Percentiles rank a stretch among this genome's conserved stretches.
These are phyloP conservation scores for Nylanderia fulva DNA, from an alignment of 1,140 invertebrate species.

Conservation along the genomic window DNA sequence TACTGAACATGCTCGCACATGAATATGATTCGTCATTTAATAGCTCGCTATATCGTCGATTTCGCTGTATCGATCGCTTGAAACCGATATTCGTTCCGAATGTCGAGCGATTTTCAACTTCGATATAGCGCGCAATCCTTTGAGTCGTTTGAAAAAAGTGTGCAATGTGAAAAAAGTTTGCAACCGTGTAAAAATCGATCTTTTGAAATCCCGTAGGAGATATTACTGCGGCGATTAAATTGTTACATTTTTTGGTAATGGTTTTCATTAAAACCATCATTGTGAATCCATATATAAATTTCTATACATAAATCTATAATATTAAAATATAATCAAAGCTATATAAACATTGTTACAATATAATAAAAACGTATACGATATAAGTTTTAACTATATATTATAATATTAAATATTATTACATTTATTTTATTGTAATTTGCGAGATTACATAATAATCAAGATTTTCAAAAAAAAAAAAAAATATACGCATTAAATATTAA, in stretches of 20 bases:
- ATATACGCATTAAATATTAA: neutral
- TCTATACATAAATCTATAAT: too few species aligned
- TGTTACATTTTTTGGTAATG: neutral
- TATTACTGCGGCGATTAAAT: neutral
- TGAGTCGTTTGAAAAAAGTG: conserved; percentile 33
- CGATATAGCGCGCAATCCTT: conserved; percentile 6
- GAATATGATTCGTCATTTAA: conserved; percentile 50
- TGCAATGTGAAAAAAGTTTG: conserved; percentile 23
- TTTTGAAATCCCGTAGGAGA: neutral
- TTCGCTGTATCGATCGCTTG: neutral
- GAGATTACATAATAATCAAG: too few species aligned
- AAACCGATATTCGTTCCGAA: conserved; percentile 38
- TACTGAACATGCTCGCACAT: conserved; percentile 11
- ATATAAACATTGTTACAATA: too few species aligned
- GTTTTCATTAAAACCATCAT: neutral
- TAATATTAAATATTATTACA: too few species aligned
- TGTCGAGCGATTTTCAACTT: conserved; percentile 29
- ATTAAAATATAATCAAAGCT: too few species aligned
- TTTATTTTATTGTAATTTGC: too few species aligned
- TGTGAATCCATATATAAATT: neutral
- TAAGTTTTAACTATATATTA: too few species aligned
- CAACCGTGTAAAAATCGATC: neutral
- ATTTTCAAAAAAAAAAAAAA: too few species aligned
- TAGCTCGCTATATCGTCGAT: conserved; percentile 29
- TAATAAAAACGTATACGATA: too few species aligned